These are phyloP conservation scores for Burhinus bistriatus DNA, from an alignment of 2,113 vertebrate genomes.

Conservation along the genomic window DNA sequence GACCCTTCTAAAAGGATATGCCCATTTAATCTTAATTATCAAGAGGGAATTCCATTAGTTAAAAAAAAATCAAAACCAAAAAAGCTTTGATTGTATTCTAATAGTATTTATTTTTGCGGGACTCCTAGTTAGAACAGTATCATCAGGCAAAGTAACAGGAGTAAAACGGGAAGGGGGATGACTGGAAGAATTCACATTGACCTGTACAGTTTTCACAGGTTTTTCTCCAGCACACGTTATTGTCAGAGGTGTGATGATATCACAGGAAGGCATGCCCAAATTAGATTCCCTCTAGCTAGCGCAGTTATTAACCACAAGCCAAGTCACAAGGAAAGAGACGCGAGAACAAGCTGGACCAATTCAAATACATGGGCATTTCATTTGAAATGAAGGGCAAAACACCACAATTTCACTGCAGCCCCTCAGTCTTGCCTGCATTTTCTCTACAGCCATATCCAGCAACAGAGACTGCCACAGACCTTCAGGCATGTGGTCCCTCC, in stretches of 20 bases:
- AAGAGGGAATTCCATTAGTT: background rate
- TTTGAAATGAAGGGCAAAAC: background rate
- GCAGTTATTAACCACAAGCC: background rate
- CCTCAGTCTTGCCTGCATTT: background rate
- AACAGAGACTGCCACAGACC: background rate
- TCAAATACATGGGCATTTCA: background rate
- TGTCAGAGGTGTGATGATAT: background rate
- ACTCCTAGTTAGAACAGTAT: background rate
- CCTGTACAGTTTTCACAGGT: background rate
- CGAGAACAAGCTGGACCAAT: background rate
- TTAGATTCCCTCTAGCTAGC: background rate
- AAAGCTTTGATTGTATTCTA: background rate
- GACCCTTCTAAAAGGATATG: background rate
- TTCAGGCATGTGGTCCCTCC: background rate
- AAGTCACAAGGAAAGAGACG: background rate
- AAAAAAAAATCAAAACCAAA: background rate
- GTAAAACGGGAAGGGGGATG: background rate
- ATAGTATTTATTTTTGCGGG: background rate
- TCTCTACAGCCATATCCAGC: background rate
- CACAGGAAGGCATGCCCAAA: background rate
- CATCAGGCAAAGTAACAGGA: background rate
- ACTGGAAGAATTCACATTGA: background rate
- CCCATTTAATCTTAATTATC: background rate
- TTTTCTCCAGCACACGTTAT: background rate
- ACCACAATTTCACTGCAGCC: background rate